These are phyloP conservation scores for Sterna hirundo DNA, from an alignment of 2,113 vertebrate species.

Conservation along the genomic window DNA sequence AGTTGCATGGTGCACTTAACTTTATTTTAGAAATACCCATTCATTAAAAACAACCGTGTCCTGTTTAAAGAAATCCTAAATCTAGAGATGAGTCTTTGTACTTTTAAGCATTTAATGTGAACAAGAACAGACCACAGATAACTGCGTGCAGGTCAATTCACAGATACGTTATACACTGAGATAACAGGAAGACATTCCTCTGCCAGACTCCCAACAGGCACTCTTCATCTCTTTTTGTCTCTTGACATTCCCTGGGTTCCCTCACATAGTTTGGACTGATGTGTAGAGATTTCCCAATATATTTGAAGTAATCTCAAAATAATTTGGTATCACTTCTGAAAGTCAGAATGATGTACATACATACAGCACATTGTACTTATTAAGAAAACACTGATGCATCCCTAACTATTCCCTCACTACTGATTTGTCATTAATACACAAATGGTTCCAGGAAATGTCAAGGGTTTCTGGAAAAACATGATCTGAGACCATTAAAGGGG, in stretches of 20 bases:
- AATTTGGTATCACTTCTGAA: neutral
- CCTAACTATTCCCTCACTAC: neutral
- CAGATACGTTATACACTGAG: fast-evolving
- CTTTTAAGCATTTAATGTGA: neutral
- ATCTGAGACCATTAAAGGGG: neutral
- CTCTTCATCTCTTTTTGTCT: neutral
- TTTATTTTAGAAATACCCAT: neutral
- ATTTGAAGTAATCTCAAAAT: neutral
- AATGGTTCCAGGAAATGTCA: neutral
- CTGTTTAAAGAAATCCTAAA: neutral
- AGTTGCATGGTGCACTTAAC: neutral
- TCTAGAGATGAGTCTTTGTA: neutral
- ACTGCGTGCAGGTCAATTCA: neutral
- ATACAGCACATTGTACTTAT: neutral
- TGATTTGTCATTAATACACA: neutral
- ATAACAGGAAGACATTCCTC: neutral
- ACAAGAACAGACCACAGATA: neutral
- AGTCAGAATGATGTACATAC: neutral
- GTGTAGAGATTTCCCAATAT: neutral
- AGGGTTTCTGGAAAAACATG: neutral
- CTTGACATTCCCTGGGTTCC: neutral
- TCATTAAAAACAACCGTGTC: neutral
- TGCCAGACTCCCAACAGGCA: neutral
- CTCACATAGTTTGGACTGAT: neutral
- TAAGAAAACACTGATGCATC: neutral